phyloP scores from a whole-genome alignment of 2,113 vertebrate species.

The Cricetomys ansorgei region DNA sequence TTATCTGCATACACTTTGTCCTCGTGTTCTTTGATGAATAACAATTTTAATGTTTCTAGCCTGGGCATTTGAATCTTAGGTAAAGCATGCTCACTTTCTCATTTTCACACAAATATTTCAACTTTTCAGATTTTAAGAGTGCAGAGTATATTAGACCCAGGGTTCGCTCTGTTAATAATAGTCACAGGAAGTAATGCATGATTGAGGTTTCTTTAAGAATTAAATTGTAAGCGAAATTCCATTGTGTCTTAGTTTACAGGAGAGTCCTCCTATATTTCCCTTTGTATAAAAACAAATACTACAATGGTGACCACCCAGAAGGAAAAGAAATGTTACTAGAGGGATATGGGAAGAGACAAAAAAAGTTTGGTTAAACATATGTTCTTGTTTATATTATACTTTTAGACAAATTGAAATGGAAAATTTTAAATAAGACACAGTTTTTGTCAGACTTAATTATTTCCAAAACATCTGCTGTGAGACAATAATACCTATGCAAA shows the following conservation, averaged over 20 bases:
- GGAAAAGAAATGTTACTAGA: conserved; percentile 72
- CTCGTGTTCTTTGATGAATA: not conserved
- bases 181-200: conserved; percentile 14
- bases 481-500: conserved; percentile 65
- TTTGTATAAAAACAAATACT: conserved; percentile 73
- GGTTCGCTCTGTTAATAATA: not conserved
- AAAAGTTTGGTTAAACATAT: conserved; percentile 78
- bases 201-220: conserved; percentile 57
- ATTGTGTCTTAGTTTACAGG: conserved; percentile 69
- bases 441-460: conserved; percentile 77
- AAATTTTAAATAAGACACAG: conserved; percentile 75
- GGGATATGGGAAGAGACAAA: conserved; percentile 55
- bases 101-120: not conserved
- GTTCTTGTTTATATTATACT: conserved; percentile 83
- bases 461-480: conserved; percentile 75
- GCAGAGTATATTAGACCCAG: not conserved
- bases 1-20: not conserved
- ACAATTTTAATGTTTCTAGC: not conserved
- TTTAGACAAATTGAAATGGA: conserved; percentile 78
- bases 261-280: conserved; percentile 41
- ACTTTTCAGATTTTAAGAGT: conserved; percentile 9
- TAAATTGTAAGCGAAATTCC: conserved; percentile 79
- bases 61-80: not conserved
- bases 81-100: not conserved
- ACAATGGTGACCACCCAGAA: conserved; percentile 86